Base-by-base conservation (phyloP, 2,888 invertebrate genomes). In the Andrena bicolor region DNA sequence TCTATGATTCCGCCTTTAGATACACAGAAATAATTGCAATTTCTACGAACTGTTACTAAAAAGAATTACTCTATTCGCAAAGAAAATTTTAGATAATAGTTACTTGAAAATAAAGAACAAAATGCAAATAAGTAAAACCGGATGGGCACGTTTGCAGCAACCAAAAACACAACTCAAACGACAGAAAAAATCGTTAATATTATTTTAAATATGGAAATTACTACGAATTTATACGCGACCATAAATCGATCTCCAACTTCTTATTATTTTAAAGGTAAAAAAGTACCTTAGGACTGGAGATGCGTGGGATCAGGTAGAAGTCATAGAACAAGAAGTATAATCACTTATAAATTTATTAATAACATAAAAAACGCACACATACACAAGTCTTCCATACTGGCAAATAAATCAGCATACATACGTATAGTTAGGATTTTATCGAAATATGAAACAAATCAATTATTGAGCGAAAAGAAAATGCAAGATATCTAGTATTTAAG, bases 341-440 rank as follows among this genome's bases (percentile, higher is more conserved):
- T 65, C 23, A 48, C 6, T 74, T 65, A 65, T 2, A 65, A 58
- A 65, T 75, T 60, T 61, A 75, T 75, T 69, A 26, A 28, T 28
- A 26, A 51, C 10, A 51, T 49, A 49, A 75, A 66, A 32, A 75
- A 68, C 6, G 16, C 0, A 26, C 5, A 20, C 35, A 32, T 4
- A 63, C n/a, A 56, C 23, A 58, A 28, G 23, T 56, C 41, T 65
- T 73, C n/a, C 13, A 68, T 32, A 74, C 10, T 32, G 48, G 32
- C 58, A 68, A n/a, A 53, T 23, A 26, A 41, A 10, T 60, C n/a
- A 49, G 6, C 28, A 60, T 66, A 68, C 20, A 49, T 28, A 32
- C n/a, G 20, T 69, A 23, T 64, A 63, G 4, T 32, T 35, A 56
- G 2, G 6, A n/a, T 35, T 30, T 23, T 26, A 51, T 51, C 2